Evolutionary conservation across 2,888 invertebrate species (phyloP).

Genomic region (Archips xylosteana): DNA sequence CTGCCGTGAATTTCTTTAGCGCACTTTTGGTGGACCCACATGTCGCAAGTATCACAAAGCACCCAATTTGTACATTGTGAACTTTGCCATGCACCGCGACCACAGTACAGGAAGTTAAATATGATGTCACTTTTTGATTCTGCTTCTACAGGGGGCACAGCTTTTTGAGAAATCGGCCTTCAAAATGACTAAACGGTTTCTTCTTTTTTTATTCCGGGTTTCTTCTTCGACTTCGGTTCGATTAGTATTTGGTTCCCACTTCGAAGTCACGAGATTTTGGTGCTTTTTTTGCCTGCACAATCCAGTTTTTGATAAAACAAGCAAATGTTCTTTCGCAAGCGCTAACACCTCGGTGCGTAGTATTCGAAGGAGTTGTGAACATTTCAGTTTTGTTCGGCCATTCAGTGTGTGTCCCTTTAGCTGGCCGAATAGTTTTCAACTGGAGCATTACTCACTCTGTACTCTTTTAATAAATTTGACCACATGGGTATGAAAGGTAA

Average conservation of each 20-base stretch:
- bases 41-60: conserved; percentile 2
- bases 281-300: neutral
- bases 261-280: neutral
- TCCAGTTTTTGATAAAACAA: neutral
- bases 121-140: neutral
- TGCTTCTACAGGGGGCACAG: neutral
- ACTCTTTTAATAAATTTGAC: neutral
- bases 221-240: conserved; percentile 1
- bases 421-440: neutral
- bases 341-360: neutral
- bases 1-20: neutral
- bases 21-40: conserved; percentile 16
- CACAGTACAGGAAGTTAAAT: conserved; percentile 11
- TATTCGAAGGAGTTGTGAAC: neutral
- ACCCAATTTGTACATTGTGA: conserved; percentile 10
- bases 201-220: conserved; percentile 3
- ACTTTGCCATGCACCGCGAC: neutral
- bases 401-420: neutral
- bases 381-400: neutral
- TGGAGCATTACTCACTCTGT: neutral
- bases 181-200: neutral
- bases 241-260: neutral
- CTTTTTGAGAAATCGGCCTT: conserved; percentile 9
- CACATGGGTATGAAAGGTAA: neutral
- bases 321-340: neutral